phyloP scores from a whole-genome alignment of 2,797 vertebrate genomes.

The Emydoidea blandingii region DNA sequence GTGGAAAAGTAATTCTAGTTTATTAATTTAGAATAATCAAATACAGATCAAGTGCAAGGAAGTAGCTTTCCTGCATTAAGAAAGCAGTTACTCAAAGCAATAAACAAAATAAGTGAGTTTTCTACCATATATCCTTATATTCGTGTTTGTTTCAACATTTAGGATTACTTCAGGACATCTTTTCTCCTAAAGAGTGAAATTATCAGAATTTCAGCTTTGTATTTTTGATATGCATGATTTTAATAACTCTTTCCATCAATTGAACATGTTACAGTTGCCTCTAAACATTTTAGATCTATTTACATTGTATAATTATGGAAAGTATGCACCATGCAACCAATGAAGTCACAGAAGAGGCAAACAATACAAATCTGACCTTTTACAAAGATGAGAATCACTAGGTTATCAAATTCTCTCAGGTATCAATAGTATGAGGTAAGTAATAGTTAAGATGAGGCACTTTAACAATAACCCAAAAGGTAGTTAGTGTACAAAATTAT shows the following conservation, averaged over 20 bases:
- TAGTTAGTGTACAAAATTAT: constrained; percentile 37
- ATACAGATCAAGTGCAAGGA: not conserved
- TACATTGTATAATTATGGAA: constrained; percentile 16
- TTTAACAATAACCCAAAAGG: constrained; percentile 62
- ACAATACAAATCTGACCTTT: constrained; percentile 43
- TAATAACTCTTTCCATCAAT: not conserved
- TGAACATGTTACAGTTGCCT: constrained; percentile 25
- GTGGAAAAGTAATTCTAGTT: fast-evolving
- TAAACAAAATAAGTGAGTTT: not conserved
- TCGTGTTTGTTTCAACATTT: not conserved
- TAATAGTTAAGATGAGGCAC: constrained; percentile 70
- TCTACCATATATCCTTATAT: not conserved
- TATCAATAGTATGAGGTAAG: constrained; percentile 69
- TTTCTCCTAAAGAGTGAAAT: fast-evolving
- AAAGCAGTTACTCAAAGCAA: not conserved
- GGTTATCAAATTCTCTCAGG: constrained; percentile 44
- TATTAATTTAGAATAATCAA: fast-evolving
- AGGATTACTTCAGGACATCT: not conserved
- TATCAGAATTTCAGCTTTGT: not conserved
- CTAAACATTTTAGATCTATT: constrained; percentile 37
- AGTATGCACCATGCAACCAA: not conserved
- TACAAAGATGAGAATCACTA: constrained; percentile 51
- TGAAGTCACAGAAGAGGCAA: constrained; percentile 6
- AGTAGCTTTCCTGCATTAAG: fast-evolving
- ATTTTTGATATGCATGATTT: not conserved